Evolutionary conservation across 1,140 invertebrate species (phyloP), one percentile per base, ranked within the genome.

Genomic region (Aphelenchoides fujianensis): DNA sequence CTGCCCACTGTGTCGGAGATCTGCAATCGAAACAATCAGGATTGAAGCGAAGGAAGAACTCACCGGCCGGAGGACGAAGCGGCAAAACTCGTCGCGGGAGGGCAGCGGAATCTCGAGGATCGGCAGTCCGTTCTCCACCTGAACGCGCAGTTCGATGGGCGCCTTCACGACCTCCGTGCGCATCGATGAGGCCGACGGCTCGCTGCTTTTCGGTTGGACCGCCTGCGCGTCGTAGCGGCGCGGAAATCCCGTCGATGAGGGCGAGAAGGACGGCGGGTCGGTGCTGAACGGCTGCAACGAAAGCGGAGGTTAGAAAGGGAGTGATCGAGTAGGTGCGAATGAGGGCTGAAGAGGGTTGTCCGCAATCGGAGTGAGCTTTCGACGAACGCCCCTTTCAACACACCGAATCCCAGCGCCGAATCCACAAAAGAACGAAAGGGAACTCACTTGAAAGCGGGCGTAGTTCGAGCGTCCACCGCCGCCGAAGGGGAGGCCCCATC

Each of bases 51-150:
- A n/a, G n/a, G n/a, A n/a, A n/a, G n/a, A n/a, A n/a, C n/a, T n/a
- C n/a, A n/a, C n/a, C n/a, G n/a, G n/a, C 30, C 30, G 9, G 1
- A 37, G 34, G 28, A 63, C 70, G 34, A 80, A 75, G 16, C 72
- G 52, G 52, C 78, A 80, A 55, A 36, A 34, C 61, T 80, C 75
- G 35, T 75, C 55, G 12, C 75, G 37, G 16, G 75, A 77, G 32
- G 75, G 75, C n/a, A 77, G 48, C 23, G 76, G 76, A 36, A 77
- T 63, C 7, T 63, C 53, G 5, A 77, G 62, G 23, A 66, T 78
- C n/a, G 75, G 75, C 12, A 77, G 74, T 27, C 75, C 75, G 52
- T 77, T 41, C 23, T 74, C 68, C 54, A 77, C 27, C 5, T 69
- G 28, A 30, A 77, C 62, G 28, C 5, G 5, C 55, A 59, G 34